Evolutionary conservation across 2,888 invertebrate species (phyloP).

Genomic region (Scaeva pyrastri): DNA sequence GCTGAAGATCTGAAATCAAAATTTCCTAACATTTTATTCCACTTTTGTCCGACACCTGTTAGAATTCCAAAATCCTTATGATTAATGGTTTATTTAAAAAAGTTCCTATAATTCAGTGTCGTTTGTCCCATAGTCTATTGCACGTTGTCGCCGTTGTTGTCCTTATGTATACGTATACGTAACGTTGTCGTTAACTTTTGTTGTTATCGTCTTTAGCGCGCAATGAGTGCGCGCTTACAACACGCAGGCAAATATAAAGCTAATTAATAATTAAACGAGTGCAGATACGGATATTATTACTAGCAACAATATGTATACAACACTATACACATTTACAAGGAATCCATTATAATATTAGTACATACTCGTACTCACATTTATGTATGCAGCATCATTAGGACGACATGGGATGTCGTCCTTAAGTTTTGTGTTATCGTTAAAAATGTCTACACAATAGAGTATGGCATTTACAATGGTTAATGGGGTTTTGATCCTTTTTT

Average conservation of each 20-base stretch:
- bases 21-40: too few species aligned
- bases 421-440: conserved; percentile 70
- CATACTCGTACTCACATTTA: too few species aligned
- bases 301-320: conserved; percentile 23
- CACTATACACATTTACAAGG: not conserved
- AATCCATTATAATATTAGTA: not conserved
- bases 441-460: conserved; percentile 57
- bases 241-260: conserved; percentile 66
- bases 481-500: conserved; percentile 55
- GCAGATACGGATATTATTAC: conserved; percentile 43
- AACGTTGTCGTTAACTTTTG: conserved; percentile 47
- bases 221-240: conserved; percentile 57
- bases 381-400: conserved; percentile 56
- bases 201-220: conserved; percentile 54
- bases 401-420: conserved; percentile 56
- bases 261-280: conserved; percentile 74
- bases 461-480: conserved; percentile 61
- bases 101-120: not conserved
- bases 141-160: conserved; percentile 40
- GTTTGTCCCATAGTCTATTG: not conserved
- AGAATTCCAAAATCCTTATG: too few species aligned
- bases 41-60: too few species aligned
- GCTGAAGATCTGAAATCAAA: too few species aligned
- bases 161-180: conserved; percentile 25
- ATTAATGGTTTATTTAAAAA: not conserved